Percentiles rank a stretch among this genome's conserved stretches.
Evolutionary conservation across 1,140 invertebrate genomes (phyloP).

Genomic region (Branchinecta lynchi): DNA sequence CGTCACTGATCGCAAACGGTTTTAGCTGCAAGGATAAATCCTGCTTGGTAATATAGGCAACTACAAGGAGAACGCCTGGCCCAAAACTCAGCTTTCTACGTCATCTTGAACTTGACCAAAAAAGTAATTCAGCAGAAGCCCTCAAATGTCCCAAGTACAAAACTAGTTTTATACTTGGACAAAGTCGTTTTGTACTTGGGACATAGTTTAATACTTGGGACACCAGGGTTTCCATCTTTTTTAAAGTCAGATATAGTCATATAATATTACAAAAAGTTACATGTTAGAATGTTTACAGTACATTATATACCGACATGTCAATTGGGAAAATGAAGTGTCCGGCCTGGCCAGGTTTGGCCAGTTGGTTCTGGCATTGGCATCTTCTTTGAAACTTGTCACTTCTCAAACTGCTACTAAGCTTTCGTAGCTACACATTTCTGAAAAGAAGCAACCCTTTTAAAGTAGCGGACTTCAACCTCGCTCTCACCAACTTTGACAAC

Average conservation of each 20-base stretch:
- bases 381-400: slow-evolving; percentile 1
- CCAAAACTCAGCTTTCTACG: too few relatives aligned
- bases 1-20: too few relatives aligned
- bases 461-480: too few relatives aligned
- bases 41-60: too few relatives aligned
- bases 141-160: slow-evolving; percentile 6
- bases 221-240: slow-evolving; percentile 8
- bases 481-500: too few relatives aligned
- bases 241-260: slow-evolving; percentile 7
- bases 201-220: slow-evolving; percentile 9
- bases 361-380: not conserved
- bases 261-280: slow-evolving; percentile 7
- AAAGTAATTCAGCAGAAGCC: too few relatives aligned
- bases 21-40: too few relatives aligned
- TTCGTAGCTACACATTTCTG: slow-evolving; percentile 9
- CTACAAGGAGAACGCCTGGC: too few relatives aligned
- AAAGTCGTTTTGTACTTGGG: slow-evolving; percentile 9
- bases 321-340: slow-evolving; percentile 6
- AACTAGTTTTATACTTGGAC: slow-evolving; percentile 10
- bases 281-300: slow-evolving; percentile 10
- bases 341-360: slow-evolving; percentile 3
- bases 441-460: too few relatives aligned
- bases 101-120: too few relatives aligned
- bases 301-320: slow-evolving; percentile 6
- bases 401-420: slow-evolving; percentile 2